A percentile compares a stretch with the other conserved stretches of the same genome.
phyloP scores from a whole-genome alignment of 2,797 vertebrate species.

The Eleutherodactylus coqui region DNA sequence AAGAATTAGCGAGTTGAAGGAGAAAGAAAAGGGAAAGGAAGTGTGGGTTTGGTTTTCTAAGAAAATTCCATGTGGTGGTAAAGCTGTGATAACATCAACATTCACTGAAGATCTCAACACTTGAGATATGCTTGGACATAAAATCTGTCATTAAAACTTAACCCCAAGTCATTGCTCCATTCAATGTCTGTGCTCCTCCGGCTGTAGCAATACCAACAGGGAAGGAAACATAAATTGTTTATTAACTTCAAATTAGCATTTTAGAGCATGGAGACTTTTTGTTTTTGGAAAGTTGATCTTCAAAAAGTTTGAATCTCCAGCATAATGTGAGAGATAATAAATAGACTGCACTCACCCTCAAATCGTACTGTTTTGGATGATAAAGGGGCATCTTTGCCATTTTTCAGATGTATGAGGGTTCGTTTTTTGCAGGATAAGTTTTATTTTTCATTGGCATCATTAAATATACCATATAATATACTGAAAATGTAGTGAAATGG shows the following conservation, averaged over 20 bases:
- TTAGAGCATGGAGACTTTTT: background rate
- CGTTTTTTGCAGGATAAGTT: too few relatives aligned
- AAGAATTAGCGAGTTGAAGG: constrained; percentile 1
- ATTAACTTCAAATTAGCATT: background rate
- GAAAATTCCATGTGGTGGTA: constrained; percentile 49
- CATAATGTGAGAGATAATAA: background rate
- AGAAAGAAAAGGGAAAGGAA: constrained; percentile 21
- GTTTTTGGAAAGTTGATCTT: background rate
- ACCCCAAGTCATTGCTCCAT: background rate
- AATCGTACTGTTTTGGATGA: background rate
- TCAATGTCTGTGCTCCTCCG: background rate
- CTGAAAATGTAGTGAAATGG: too few relatives aligned
- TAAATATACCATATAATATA: too few relatives aligned
- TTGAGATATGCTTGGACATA: constrained; percentile 7
- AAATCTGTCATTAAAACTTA: constrained; percentile 18
- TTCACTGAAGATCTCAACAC: constrained; percentile 42
- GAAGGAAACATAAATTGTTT: background rate
- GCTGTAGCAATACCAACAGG: background rate
- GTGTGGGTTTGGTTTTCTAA: constrained; percentile 33
- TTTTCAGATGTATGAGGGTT: too few relatives aligned
- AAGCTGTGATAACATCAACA: constrained; percentile 59
- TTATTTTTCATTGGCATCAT: too few relatives aligned
- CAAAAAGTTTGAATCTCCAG: background rate
- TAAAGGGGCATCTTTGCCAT: background rate
- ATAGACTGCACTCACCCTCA: background rate